These are phyloP conservation scores for Heloderma charlesbogerti DNA, from an alignment of 2,113 vertebrate species.

Conservation along the genomic window DNA sequence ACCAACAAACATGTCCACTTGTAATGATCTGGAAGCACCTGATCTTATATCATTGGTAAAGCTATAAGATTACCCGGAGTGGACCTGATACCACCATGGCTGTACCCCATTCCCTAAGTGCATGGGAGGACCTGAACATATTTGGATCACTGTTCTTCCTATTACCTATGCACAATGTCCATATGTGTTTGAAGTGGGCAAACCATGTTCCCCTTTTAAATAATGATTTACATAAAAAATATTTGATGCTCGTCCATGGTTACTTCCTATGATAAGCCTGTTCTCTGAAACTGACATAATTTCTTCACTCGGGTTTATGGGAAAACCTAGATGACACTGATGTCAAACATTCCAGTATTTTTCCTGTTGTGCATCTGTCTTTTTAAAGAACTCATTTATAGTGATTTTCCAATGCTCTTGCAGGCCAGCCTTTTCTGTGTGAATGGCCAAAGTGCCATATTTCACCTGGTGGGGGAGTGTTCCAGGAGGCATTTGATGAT, in stretches of 20 bases:
- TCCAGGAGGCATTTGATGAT: too few relatives aligned
- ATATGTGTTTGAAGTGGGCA: neutral
- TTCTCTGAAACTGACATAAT: neutral
- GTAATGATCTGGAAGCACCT: neutral
- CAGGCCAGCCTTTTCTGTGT: neutral
- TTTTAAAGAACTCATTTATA: neutral
- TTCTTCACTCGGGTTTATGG: neutral
- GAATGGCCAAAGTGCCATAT: neutral
- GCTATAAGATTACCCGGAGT: neutral
- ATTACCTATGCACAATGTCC: neutral
- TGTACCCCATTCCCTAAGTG: neutral
- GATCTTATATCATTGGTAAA: neutral
- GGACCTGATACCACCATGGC: neutral
- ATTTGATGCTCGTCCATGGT: neutral
- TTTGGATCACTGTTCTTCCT: neutral
- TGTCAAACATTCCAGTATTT: neutral
- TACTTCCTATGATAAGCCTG: neutral
- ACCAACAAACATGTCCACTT: neutral
- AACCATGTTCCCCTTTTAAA: neutral
- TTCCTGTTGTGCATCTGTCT: neutral
- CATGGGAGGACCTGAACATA: neutral
- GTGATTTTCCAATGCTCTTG: neutral
- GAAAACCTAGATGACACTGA: neutral
- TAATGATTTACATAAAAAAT: neutral
- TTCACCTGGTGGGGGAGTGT: neutral